Evolutionary conservation across 2,113 vertebrate species (phyloP), one percentile per base, ranked within the genome.

Genomic region (Grus americana): DNA sequence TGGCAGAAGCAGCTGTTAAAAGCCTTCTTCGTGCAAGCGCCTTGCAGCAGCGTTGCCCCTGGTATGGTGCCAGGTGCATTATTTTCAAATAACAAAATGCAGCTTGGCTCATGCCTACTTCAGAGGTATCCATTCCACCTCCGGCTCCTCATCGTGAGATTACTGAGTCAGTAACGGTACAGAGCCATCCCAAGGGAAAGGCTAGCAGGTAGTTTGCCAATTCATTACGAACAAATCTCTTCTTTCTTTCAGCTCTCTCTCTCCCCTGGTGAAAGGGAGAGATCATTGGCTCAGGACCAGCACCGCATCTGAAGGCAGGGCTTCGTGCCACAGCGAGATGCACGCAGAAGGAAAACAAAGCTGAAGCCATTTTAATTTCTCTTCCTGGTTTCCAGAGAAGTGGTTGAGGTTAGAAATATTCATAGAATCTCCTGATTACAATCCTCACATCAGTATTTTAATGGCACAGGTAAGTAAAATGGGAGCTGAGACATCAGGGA

Each of bases 231-330:
- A 96, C 74, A 95, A 91, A 92, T 24, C 83, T 81, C 66, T 88
- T 81, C 67, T 89, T 94, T 85, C 90, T 93, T 90, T 49, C 24
- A 74, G 57, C 20, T 73, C 88, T 84, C 38, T 38, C 93, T 86
- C 76, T 91, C 13, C 52, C 23, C 71, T 23, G 17, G 17, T 95
- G 90, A 91, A 86, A 87, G 50, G 71, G n/a, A 90, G 68, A 72
- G 70, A 54, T 49, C n/a, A 0, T 61, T 95, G 92, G 88, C 86
- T 72, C 12, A 3, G 75, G 42, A 62, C 87, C 92, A 94, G 67
- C 82, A 1, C 54, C 38, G 57, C 8, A 24, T 73, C 90, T 13
- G 4, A 72, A 94, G 54, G 91, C 91, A 95, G 83, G 65, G 84
- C 76, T 75, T 42, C 0, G 2, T 59, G 79, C 50, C 94, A 44